A percentile compares a stretch with the other conserved stretches of the same genome.
phyloP scores from a whole-genome alignment of 2,797 vertebrate genomes.

The Periophthalmus magnuspinnatus region DNA sequence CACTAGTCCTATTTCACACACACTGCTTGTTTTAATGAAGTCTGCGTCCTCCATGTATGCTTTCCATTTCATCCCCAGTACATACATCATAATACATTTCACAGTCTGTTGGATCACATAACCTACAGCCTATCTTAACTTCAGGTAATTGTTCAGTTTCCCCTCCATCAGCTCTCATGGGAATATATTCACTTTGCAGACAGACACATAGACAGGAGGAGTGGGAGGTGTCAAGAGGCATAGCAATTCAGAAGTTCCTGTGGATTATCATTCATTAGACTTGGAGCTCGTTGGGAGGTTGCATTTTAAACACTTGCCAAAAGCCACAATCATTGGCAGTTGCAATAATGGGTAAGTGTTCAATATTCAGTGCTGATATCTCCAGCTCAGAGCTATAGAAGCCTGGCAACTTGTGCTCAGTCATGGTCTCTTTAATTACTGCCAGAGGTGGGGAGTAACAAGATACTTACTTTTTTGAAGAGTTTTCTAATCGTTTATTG shows the following conservation, averaged over 20 bases:
- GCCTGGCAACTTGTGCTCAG: constrained; percentile 42
- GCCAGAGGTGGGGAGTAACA: neutral
- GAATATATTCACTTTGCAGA: constrained; percentile 41
- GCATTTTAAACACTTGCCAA: constrained; percentile 67
- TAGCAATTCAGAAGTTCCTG: constrained; percentile 32
- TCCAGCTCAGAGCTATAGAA: constrained; percentile 60
- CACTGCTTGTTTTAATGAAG: constrained; percentile 1
- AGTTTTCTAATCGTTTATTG: neutral
- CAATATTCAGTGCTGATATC: constrained; percentile 59
- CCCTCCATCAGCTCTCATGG: constrained; percentile 44
- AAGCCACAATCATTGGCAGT: constrained; percentile 43
- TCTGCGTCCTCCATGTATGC: neutral
- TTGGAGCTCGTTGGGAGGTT: constrained; percentile 42
- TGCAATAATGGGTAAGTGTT: constrained; percentile 64
- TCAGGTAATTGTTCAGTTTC: constrained; percentile 47
- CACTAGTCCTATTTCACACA: neutral
- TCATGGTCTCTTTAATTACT: constrained; percentile 45
- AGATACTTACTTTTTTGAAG: neutral
- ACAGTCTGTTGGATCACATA: constrained; percentile 17
- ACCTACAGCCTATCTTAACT: constrained; percentile 15
- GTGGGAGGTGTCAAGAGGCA: constrained; percentile 15
- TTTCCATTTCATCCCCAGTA: neutral
- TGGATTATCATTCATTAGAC: constrained; percentile 74
- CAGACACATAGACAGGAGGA: neutral
- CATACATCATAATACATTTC: constrained; percentile 30